Evolutionary conservation across 2,797 vertebrate genomes (phyloP).

Genomic region (Chanos chanos): DNA sequence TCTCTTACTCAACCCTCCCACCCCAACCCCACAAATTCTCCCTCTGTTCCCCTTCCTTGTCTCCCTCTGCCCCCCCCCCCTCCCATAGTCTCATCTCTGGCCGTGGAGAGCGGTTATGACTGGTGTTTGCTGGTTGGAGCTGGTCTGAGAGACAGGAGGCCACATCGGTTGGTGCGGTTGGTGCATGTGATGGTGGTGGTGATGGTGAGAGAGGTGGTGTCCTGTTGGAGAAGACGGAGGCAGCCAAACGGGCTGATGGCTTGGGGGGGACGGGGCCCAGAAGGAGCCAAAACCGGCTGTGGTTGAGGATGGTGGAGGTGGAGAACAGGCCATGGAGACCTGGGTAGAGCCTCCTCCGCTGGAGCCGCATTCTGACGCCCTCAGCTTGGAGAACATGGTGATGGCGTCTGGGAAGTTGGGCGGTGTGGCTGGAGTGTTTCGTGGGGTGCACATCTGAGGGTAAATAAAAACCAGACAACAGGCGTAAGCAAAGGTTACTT

Average conservation of each 20-base stretch:
- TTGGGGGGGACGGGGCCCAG: slow-evolving; percentile 86
- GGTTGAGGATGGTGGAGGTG: slow-evolving; percentile 75
- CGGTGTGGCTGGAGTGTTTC: slow-evolving; percentile 91
- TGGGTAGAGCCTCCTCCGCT: slow-evolving; percentile 58
- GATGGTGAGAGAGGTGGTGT: slow-evolving; percentile 58
- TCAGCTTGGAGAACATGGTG: slow-evolving; percentile 94
- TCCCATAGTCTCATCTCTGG: slow-evolving; percentile 81
- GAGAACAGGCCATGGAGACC: slow-evolving; percentile 79
- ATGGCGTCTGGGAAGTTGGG: slow-evolving; percentile 93
- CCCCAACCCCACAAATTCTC: slow-evolving; percentile 10
- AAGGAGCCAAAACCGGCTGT: slow-evolving; percentile 78
- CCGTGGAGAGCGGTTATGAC: slow-evolving; percentile 77
- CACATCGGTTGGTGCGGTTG: slow-evolving; percentile 78
- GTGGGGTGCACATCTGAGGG: slow-evolving; percentile 88
- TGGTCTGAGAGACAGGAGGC: slow-evolving; percentile 74
- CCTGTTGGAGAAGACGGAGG: slow-evolving; percentile 80
- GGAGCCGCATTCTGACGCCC: slow-evolving; percentile 78
- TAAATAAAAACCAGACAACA: neutral
- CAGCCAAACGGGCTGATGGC: slow-evolving; percentile 78
- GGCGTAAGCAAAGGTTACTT: no score
- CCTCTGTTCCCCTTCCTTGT: no score
- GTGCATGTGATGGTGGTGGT: slow-evolving; percentile 74
- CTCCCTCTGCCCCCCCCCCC: slow-evolving; percentile 31
- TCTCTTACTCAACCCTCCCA: neutral
- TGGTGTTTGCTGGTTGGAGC: slow-evolving; percentile 68